Conservation (phyloP, 2,113 vertebrate species). For the Vulpes vulpes region DNA sequence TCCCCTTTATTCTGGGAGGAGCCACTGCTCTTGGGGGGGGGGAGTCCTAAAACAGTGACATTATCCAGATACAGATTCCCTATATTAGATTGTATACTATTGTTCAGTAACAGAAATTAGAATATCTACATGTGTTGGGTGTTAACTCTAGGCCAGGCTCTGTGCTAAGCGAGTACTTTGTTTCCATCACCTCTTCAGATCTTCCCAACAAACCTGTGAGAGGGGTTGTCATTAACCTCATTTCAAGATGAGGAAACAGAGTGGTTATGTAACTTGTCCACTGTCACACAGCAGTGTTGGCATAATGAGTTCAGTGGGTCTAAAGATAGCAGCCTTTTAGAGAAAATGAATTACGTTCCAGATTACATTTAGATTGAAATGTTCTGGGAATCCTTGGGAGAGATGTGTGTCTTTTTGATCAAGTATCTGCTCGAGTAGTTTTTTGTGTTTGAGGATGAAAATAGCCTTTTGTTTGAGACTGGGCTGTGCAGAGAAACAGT, state of each 20-base stretch:
- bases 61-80: background rate
- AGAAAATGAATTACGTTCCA: constrained; percentile 7
- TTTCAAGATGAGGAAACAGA: background rate
- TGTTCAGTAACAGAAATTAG: background rate
- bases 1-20: background rate
- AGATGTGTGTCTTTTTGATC: background rate
- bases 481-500: background rate
- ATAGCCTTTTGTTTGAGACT: background rate
- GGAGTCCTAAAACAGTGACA: background rate
- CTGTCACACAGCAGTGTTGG: rapidly evolving
- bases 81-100: background rate
- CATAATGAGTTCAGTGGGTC: background rate
- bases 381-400: background rate
- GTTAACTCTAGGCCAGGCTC: background rate
- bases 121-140: background rate
- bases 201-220: background rate
- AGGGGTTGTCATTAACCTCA: background rate
- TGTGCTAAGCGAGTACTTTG: background rate
- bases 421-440: background rate
- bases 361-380: background rate
- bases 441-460: background rate
- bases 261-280: background rate
- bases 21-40: background rate
- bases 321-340: background rate
- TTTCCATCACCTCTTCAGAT: background rate